These are phyloP conservation scores for Heloderma charlesbogerti DNA, from an alignment of 2,113 vertebrate species.

Conservation along the genomic window DNA sequence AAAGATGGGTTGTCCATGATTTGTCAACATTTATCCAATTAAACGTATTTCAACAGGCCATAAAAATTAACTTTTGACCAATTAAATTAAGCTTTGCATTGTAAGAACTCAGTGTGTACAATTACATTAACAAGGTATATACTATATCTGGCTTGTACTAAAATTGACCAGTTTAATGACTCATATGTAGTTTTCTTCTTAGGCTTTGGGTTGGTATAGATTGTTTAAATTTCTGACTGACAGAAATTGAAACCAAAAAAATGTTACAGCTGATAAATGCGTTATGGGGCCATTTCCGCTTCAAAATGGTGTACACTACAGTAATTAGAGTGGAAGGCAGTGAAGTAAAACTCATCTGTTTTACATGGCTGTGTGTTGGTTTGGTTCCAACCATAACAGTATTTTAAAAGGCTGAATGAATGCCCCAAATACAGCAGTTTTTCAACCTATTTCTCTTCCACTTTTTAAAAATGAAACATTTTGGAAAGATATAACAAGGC, in stretches of 20 bases:
- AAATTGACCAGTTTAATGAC: neutral
- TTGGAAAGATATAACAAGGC: conserved; percentile 57
- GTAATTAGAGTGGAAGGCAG: conserved; percentile 62
- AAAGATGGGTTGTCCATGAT: neutral
- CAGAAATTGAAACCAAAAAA: conserved; percentile 40
- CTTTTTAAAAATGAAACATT: conserved; percentile 44
- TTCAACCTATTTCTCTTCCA: conserved; percentile 62
- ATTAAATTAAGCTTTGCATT: neutral
- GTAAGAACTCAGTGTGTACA: neutral
- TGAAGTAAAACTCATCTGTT: conserved; percentile 68
- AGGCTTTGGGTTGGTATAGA: conserved; percentile 23
- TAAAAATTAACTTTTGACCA: neutral
- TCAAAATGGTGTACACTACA: conserved; percentile 40
- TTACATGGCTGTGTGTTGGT: conserved; percentile 59
- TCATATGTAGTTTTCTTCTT: neutral
- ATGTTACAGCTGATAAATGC: conserved; percentile 26
- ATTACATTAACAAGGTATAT: neutral
- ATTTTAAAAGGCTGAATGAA: conserved; percentile 63
- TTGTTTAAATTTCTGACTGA: conserved; percentile 36
- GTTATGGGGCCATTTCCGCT: conserved; percentile 1
- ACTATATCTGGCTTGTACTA: neutral
- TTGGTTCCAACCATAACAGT: conserved; percentile 64
- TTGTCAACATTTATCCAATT: neutral
- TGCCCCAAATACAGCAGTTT: conserved; percentile 58
- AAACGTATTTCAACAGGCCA: neutral